Evolutionary conservation across 92 coral and sea anemone genomes (phyloP).

Genomic region (Virgularia gustaviana): DNA sequence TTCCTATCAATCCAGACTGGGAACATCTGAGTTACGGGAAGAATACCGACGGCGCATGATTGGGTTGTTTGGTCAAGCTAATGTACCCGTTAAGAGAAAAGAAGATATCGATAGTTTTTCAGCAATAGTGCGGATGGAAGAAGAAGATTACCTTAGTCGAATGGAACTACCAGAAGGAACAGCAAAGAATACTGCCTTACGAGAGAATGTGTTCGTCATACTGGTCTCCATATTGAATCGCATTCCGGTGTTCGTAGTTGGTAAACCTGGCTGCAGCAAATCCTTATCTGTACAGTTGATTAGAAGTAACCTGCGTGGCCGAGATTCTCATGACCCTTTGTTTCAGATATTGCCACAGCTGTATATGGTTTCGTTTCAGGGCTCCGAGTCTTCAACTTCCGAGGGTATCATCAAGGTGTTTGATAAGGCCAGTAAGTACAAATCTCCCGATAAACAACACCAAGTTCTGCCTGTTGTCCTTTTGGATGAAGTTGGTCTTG

Average conservation of each 20-base stretch:
- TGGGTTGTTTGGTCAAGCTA: not conserved
- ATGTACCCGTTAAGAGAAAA: not conserved
- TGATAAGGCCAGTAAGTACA: slow-evolving; percentile 21
- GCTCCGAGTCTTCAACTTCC: slow-evolving; percentile 37
- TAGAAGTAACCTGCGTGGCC: slow-evolving; percentile 40
- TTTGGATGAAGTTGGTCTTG: slow-evolving; percentile 28
- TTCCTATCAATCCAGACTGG: slow-evolving; percentile 31
- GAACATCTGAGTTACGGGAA: slow-evolving; percentile 7
- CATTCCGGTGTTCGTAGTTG: slow-evolving; percentile 38
- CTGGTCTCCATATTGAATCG: slow-evolving; percentile 44
- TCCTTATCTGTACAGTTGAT: slow-evolving; percentile 29
- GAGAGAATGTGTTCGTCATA: slow-evolving; percentile 48
- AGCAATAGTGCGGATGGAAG: slow-evolving; percentile 32
- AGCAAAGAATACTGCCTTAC: slow-evolving; percentile 46
- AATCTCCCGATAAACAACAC: not conserved
- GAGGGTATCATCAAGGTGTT: slow-evolving; percentile 35
- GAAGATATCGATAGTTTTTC: not conserved
- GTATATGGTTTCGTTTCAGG: slow-evolving; percentile 25
- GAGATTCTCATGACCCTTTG: slow-evolving; percentile 34
- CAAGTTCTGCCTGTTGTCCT: slow-evolving; percentile 21
- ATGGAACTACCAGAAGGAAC: slow-evolving; percentile 50
- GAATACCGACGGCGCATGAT: slow-evolving; percentile 19
- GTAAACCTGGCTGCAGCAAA: slow-evolving; percentile 41
- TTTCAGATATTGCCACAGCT: slow-evolving; percentile 27
- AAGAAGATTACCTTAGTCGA: slow-evolving; percentile 24